A percentile compares a stretch with the other conserved stretches of the same genome.
These are phyloP conservation scores for Zygothrica quintamaculata DNA, from an alignment of 2,888 invertebrate species.

Conservation along the genomic window DNA sequence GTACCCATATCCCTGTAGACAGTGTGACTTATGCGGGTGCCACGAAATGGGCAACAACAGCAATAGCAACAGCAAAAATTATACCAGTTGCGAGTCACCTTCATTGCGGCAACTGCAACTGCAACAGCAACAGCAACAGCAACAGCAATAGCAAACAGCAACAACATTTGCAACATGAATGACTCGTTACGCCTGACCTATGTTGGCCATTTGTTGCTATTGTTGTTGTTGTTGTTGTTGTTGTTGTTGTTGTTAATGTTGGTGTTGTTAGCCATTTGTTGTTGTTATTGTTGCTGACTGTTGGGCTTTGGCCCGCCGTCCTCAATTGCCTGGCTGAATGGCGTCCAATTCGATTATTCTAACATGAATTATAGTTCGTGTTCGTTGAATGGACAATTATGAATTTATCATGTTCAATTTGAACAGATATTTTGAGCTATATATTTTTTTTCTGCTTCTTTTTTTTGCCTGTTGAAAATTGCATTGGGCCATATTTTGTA, in stretches of 20 bases:
- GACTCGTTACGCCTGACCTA: conserved; percentile 79
- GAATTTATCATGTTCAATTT: conserved; percentile 81
- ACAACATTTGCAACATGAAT: conserved; percentile 73
- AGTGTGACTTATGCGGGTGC: conserved; percentile 78
- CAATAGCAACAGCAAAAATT: conserved; percentile 40
- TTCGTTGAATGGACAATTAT: conserved; percentile 81
- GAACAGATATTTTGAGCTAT: conserved; percentile 77
- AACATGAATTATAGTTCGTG: conserved; percentile 81
- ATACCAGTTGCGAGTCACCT: conserved; percentile 67
- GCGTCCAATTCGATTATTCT: conserved; percentile 81
- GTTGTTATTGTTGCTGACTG: conserved; percentile 38
- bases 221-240: conserved; percentile 33
- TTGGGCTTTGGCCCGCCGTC: conserved; percentile 75
- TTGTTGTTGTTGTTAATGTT: conserved; percentile 43
- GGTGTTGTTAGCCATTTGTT: conserved; percentile 29
- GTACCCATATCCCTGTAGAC: conserved; percentile 17
- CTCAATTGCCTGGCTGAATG: conserved; percentile 78
- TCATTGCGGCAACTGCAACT: conserved; percentile 48
- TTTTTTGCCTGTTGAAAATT: conserved; percentile 46
- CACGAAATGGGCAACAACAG: conserved; percentile 53
- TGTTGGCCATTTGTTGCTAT: conserved; percentile 65
- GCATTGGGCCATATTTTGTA: conserved; percentile 54
- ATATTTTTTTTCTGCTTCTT: no score
- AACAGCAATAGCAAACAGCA: no score
- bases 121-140: conserved; percentile 38